Evolutionary conservation across 1,140 invertebrate genomes (phyloP).

Genomic region (Bombus haemorrhoidalis): DNA sequence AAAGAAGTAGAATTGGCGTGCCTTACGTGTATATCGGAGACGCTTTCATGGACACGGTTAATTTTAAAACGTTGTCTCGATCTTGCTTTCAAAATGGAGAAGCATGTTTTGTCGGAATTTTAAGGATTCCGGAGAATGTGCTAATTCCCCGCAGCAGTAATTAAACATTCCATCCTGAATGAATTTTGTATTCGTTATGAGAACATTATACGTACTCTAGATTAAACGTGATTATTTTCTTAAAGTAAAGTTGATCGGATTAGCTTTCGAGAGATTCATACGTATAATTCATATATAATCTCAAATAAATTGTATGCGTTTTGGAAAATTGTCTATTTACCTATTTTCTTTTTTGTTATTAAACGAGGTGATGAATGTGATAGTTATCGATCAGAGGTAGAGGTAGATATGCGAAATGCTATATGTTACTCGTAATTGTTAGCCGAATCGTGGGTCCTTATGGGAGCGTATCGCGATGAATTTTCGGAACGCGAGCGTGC

Average conservation of each 20-base stretch:
- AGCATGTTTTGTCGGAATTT: not conserved
- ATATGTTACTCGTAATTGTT: not conserved
- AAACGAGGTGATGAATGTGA: not conserved
- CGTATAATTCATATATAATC: not conserved
- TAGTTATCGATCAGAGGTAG: not conserved
- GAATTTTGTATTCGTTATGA: too few species aligned
- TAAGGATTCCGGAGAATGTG: not conserved
- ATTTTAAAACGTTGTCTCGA: slow-evolving; percentile 23
- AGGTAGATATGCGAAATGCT: too few species aligned
- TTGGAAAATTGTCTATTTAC: not conserved
- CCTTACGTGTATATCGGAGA: not conserved
- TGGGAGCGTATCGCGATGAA: slow-evolving; percentile 2
- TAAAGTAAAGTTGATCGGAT: too few species aligned
- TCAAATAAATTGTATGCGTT: not conserved
- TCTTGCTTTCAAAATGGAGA: not conserved
- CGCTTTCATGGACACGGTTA: slow-evolving; percentile 7
- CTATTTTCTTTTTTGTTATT: not conserved
- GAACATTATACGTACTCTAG: too few species aligned
- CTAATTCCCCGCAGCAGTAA: not conserved
- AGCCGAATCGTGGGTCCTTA: not conserved
- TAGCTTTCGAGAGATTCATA: too few species aligned
- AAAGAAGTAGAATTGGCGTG: not conserved
- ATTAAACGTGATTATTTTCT: too few species aligned
- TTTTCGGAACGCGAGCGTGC: slow-evolving; percentile 37
- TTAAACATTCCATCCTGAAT: not conserved